Evolutionary conservation across 2,888 invertebrate species (phyloP).

Genomic region (Yponomeuta sedellus): DNA sequence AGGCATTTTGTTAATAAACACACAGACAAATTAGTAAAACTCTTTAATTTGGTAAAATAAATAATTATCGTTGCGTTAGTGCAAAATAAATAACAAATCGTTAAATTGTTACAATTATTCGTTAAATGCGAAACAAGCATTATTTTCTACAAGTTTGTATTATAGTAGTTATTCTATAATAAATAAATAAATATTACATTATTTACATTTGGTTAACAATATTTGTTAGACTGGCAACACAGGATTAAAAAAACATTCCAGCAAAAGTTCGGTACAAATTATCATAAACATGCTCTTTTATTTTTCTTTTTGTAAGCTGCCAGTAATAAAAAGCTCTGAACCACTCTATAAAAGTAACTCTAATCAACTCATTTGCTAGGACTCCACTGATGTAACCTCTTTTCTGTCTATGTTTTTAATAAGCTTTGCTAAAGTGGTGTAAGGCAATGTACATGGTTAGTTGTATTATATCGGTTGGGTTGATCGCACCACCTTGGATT

Average conservation of each 20-base stretch:
- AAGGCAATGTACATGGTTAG: not conserved
- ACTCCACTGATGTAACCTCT: not conserved
- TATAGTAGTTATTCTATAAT: slow-evolving; percentile 37
- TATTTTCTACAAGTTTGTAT: slow-evolving; percentile 51
- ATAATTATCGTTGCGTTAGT: slow-evolving; percentile 18
- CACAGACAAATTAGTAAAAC: not conserved
- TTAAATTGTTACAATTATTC: slow-evolving; percentile 29
- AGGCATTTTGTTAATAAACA: not conserved
- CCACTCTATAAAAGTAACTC: not conserved
- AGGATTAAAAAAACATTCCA: not conserved
- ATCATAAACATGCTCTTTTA: not conserved
- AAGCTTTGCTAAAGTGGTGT: not conserved
- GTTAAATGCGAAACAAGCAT: slow-evolving; percentile 63
- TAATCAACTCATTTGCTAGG: not conserved
- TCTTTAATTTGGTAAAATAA: slow-evolving; percentile 18
- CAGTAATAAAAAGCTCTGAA: not conserved
- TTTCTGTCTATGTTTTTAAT: not conserved
- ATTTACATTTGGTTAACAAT: slow-evolving; percentile 49
- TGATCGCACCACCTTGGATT: not conserved
- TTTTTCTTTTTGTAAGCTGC: not conserved
- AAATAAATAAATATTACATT: slow-evolving; percentile 52
- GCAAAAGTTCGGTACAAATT: not conserved
- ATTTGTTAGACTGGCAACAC: not conserved
- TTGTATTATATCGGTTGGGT: not conserved
- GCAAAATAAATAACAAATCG: slow-evolving; percentile 23